Evolutionary conservation across 2,797 vertebrate genomes (phyloP), one percentile per base, ranked within the genome.

Genomic region (Pangasius macronema): DNA sequence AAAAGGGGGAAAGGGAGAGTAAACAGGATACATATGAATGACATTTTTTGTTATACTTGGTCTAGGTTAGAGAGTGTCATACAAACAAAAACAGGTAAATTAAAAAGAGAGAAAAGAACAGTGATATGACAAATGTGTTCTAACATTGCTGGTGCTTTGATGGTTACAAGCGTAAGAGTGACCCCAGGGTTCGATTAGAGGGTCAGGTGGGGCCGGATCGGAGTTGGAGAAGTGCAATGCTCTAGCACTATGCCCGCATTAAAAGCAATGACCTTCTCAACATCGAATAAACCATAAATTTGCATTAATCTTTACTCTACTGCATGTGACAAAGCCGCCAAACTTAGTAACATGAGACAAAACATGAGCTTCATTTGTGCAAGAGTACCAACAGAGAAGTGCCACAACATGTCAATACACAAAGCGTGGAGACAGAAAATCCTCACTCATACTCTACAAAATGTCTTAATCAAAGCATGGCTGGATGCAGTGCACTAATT

Each of bases 1-100:
- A 95, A 95, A 95, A 94, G 94, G 92, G 92, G 91, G 92, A 93
- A 91, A 90, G 87, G 90, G 92, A 87, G 84, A 92, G 95, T 95
- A 96, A 96, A 96, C 95, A 96, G 94, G 95, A 93, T 95, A 96
- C 95, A 96, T 94, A 96, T 93, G 95, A 96, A 96, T 96, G 95
- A 95, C 95, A 95, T 95, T 94, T 42, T 89, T 95, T 92, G 95
- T 96, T 95, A 94, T 94, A 95, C 95, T 94, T 95, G 94, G 94
- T 95, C 94, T 94, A 94, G 95, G 95, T 96, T 96, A 96, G 95
- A 95, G 92, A 92, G 92, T 91, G 94, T 94, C 94, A 91, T 94
- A 95, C 94, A 95, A 95, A 95, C 94, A 92, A 94, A 95, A 94
- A 94, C 92, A 91, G 89, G 92, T 93, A 93, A 94, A 93, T 92